Base-by-base conservation (phyloP, 2,113 vertebrate genomes). In the Melospiza georgiana region DNA sequence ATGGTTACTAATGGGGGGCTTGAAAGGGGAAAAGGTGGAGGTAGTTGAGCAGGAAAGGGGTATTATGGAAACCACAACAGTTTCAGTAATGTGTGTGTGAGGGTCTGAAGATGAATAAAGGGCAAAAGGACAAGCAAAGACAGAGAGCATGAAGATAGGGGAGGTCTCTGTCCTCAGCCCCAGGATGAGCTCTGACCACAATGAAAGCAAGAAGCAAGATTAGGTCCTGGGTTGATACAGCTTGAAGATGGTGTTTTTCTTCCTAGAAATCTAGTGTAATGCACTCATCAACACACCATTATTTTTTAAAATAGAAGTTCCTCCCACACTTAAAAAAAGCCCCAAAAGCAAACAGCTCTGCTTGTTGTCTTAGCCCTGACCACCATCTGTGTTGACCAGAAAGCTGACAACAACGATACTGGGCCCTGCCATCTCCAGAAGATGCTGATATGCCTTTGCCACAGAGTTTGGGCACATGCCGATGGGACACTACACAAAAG, bases 381-480 rank as follows among this genome's bases (percentile, higher is more conserved):
- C 86, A 92, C 11, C 62, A 63, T 51, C 7, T 6, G 6, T 21
- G 24, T 11, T 59, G 30, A 68, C 44, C 10, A 43, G 79, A 85
- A 41, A 66, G 20, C 25, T 76, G 24, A 35, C 31, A 35, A 10
- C 6, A 71, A 27, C 55, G 25, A 23, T 11, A 30, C 6, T 10
- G 17, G 85, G 35, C 15, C 10, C 30, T 84, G 30, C 5, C 6
- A 1, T 16, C 14, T 82, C n/a, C 75, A 43, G 37, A 30, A 66
- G 39, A 1, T 83, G 43, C 48, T 49, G 46, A 35, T 1, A 1
- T 27, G 27, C 11, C 16, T 84, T 81, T 52, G 13, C 25, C 63
- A 46, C 0, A 2, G 63, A 46, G 3, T 12, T 7, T 73, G 41
- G 49, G 23, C 20, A 24, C 0, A 1, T 33, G 27, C 14, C 5